Evolutionary conservation across 2,888 invertebrate genomes (phyloP), one percentile per base, ranked within the genome.

Genomic region (Polyploca ridens): DNA sequence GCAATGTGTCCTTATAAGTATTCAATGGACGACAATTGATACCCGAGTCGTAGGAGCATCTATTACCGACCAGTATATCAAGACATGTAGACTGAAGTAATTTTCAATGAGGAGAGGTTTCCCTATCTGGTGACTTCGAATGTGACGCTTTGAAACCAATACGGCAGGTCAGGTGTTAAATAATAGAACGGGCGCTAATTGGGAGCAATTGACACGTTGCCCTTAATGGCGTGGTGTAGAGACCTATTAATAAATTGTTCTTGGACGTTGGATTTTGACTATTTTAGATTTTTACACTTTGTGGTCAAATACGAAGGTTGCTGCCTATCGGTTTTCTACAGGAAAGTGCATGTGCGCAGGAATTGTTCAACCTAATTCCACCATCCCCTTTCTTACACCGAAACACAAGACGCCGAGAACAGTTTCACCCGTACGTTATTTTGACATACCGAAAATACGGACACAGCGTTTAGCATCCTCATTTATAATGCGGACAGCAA

Each of bases 101-200:
- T 16, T 38, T n/a, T 10, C 14, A 8, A n/a, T n/a, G 19, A 44
- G 10, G 11, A 27, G 27, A 13, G 41, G 19, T 60, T 16, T 4
- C 11, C 16, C 1, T 5, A 5, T 14, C 46, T n/a, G 46, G 46
- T 44, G 4, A 44, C 44, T 44, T 41, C n/a, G n/a, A n/a, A 58
- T 33, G 58, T 59, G 38, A 7, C 46, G 60, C 58, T 62, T 63
- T 62, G 66, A 63, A 67, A 66, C 63, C 70, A 77, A 76, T 73
- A 65, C 67, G 66, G 41, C 63, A 62, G 83, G 83, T 83, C 81
- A 78, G 77, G 77, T 79, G 83, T 83, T 78, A 83, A 83, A 72
- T 69, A 72, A 58, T 66, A 63, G 62, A 65, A 64, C 60, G 63
- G 66, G 71, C 60, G 62, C 67, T 76, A 81, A 81, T 82, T 82